A percentile compares a stretch with the other conserved stretches of the same genome.
Evolutionary conservation across 2,797 vertebrate genomes (phyloP).

Genomic region (Chaetodon trifasciatus): DNA sequence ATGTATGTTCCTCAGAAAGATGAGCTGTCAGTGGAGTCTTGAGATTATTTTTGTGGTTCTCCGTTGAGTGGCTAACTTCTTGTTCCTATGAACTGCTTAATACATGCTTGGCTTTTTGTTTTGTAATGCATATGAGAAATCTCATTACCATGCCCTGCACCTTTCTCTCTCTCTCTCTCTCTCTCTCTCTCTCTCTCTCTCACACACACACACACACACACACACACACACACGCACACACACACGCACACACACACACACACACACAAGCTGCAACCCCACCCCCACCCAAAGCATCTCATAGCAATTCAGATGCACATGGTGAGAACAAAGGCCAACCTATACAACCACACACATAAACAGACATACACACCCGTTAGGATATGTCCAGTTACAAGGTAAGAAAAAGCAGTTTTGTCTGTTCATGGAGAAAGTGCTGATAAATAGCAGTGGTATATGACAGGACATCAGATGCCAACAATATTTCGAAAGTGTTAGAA

Average conservation of each 20-base stretch:
- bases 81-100: slow-evolving; percentile 15
- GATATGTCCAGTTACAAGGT: too few relatives aligned
- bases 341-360: not conserved
- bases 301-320: not conserved
- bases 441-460: too few relatives aligned
- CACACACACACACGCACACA: too few relatives aligned
- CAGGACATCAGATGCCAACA: too few relatives aligned
- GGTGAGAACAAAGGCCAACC: slow-evolving; percentile 37
- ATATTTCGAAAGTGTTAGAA: too few relatives aligned
- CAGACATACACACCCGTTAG: not conserved
- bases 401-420: too few relatives aligned
- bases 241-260: not conserved
- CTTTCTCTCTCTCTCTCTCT: slow-evolving; percentile 17
- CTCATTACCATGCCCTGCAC: slow-evolving; percentile 60
- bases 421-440: too few relatives aligned
- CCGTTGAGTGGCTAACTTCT: not conserved
- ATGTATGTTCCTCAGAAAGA: not conserved
- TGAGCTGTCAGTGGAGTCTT: not conserved
- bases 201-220: too few relatives aligned
- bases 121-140: slow-evolving; percentile 71
- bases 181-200: too few relatives aligned
- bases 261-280: slow-evolving; percentile 8
- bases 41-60: not conserved
- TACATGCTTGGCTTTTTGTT: slow-evolving; percentile 23
- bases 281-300: slow-evolving; percentile 15